Evolutionary conservation across 1,140 invertebrate species (phyloP), one percentile per base, ranked within the genome.

Genomic region (Rhyacophila brunnea): DNA sequence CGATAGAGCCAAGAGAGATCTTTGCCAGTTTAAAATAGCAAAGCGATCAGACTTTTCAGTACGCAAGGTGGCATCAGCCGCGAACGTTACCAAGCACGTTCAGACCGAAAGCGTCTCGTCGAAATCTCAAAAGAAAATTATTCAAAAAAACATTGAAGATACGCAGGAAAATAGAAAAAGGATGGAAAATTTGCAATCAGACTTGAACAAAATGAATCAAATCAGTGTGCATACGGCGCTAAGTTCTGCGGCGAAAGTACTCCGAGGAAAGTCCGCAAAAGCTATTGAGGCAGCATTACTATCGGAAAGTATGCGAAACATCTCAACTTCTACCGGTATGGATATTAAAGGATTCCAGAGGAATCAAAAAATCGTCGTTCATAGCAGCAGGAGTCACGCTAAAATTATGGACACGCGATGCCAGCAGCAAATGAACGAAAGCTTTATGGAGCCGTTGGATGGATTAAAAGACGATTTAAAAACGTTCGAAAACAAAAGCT

Each of bases 241-340:
- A 17, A 79, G 74, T 64, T 81, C 71, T 67, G 78, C 77, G 62
- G 79, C 66, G 67, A 72, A 74, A 67, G 76, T 71, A 60, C 71
- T 89, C 17, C 79, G 81, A 57, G 87, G 87, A 40, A 89, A 87
- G 77, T 90, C 88, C 1, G 88, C 88, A 7, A 85, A 81, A 67
- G 81, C 81, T 20, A 90, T 90, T 62, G 86, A 85, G 67, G 81
- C 82, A 63, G 83, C 85, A 5, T 68, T 91, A 11, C 68, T 86
- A 32, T 72, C 79, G 5, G 81, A 85, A 59, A 84, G 81, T 51
- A 74, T 80, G 60, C 79, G 75, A 59, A 84, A 84, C 68, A 82
- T 85, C 35, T 72, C 81, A 0, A 68, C 71, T 10, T 71, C 78
- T 10, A 44, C 48, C 1, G 54, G 74, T 19, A 71, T 73, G 49